These are phyloP conservation scores for Varecia variegata DNA, from an alignment of 2,797 vertebrate genomes.

Conservation along the genomic window DNA sequence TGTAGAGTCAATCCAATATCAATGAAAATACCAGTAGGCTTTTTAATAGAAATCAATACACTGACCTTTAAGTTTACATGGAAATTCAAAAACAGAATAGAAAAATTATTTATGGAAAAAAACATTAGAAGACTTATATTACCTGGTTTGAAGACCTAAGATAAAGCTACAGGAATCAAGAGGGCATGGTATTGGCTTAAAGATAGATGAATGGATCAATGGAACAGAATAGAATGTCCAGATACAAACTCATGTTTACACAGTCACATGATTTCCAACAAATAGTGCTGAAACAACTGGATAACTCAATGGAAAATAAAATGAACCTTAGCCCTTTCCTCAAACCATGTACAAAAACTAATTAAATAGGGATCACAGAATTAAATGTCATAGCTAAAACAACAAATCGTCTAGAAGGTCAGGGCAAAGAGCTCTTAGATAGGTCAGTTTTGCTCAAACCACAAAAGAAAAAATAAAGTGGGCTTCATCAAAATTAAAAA, in stretches of 20 bases:
- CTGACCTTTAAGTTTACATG: not conserved
- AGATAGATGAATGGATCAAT: not conserved
- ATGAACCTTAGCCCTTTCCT: not conserved
- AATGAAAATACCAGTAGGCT: not conserved
- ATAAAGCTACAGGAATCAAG: not conserved
- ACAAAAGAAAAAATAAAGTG: not conserved
- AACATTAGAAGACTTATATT: not conserved
- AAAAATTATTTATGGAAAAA: not conserved
- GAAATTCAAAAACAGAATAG: not conserved
- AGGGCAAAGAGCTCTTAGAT: not conserved
- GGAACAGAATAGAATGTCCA: not conserved
- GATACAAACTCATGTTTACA: not conserved
- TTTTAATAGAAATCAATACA: not conserved
- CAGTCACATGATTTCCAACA: not conserved
- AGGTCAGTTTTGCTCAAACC: not conserved
- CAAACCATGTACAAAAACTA: not conserved
- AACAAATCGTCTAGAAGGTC: not conserved
- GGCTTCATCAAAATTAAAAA: not conserved
- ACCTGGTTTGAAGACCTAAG: not conserved
- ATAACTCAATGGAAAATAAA: not conserved
- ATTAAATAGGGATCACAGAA: not conserved
- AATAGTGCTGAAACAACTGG: not conserved
- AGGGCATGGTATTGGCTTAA: not conserved
- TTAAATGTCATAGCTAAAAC: not conserved
- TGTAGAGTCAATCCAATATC: not conserved